Evolutionary conservation across 2,113 vertebrate species (phyloP).

Genomic region (Camelus bactrianus): DNA sequence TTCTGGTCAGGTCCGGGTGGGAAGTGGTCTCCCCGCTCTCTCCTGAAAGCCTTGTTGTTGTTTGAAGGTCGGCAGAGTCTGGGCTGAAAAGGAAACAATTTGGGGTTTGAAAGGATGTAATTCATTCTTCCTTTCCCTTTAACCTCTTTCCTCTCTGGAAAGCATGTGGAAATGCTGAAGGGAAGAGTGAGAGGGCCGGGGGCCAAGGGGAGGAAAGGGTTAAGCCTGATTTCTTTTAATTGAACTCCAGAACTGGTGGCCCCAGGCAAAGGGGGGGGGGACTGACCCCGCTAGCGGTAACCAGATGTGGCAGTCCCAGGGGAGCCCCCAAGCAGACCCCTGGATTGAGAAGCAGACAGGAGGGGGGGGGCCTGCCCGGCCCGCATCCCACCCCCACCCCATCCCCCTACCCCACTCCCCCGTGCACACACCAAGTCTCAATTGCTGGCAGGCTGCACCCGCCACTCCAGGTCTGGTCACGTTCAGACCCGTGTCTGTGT

Average conservation of each 20-base stretch:
- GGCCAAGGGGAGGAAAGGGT: slow-evolving; percentile 90
- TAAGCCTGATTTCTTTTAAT: slow-evolving; percentile 98
- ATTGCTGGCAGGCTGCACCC: slow-evolving; percentile 79
- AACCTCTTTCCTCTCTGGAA: slow-evolving; percentile 84
- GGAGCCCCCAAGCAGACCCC: slow-evolving; percentile 89
- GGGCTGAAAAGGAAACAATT: slow-evolving; percentile 87
- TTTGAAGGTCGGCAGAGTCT: slow-evolving; percentile 79
- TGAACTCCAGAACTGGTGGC: slow-evolving; percentile 95
- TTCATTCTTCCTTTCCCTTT: slow-evolving; percentile 85
- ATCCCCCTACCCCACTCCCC: slow-evolving; percentile 74
- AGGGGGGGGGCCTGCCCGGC: slow-evolving; percentile 70
- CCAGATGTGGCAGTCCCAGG: slow-evolving; percentile 98
- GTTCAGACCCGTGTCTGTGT: slow-evolving; percentile 88
- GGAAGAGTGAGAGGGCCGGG: slow-evolving; percentile 27
- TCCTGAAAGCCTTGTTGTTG: slow-evolving; percentile 71
- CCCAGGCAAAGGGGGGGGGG: slow-evolving; percentile 94
- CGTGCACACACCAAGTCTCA: slow-evolving; percentile 81
- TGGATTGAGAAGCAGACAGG: slow-evolving; percentile 87
- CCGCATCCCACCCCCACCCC: slow-evolving; percentile 72
- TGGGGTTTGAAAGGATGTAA: slow-evolving; percentile 86
- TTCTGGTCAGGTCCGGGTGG: slow-evolving; percentile 64
- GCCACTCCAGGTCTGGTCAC: slow-evolving; percentile 87
- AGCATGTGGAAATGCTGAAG: slow-evolving; percentile 76
- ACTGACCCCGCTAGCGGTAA: slow-evolving; percentile 99
- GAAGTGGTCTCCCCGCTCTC: slow-evolving; percentile 61